Evolutionary conservation across 2,113 vertebrate genomes (phyloP), one percentile per base, ranked within the genome.

Genomic region (Pachypanchax playfairii): DNA sequence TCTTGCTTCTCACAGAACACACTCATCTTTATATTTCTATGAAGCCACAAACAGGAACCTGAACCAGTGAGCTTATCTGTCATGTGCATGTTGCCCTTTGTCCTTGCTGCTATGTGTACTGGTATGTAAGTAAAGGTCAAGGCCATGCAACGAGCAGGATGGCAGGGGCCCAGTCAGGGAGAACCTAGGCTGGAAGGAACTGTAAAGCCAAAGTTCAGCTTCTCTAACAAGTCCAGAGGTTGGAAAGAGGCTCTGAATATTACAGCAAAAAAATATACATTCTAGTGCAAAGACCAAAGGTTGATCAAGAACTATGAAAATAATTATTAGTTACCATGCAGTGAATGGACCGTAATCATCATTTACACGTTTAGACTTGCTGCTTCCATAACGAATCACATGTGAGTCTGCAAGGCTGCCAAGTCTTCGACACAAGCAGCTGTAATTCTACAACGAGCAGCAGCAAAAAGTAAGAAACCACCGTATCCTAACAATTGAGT

Each of bases 121-220:
- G 90, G 90, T 89, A 91, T 91, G 88, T 84, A 83, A 69, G 87
- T 90, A 91, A 92, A 92, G 91, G 90, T 91, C 82, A 78, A 80
- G 84, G 84, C 85, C 80, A 83, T 80, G 86, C 70, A 20, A 67
- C 65, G 72, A 83, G 85, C 62, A 72, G 75, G 68, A 66, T 59
- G 55, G 47, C 82, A 79, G 89, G 71, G 90, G 85, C 89, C 88
- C 77, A 8, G 24, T 77, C 42, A 74, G 86, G 89, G 88, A 82
- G 70, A 73, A 66, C 70, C 65, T 70, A 59, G 63, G 65, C 73
- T 56, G 55, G 59, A 75, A 69, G 42, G 77, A 73, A 61, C 70
- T 48, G 26, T 59, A 58, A 51, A 82, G 68, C 79, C 72, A 75
- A 73, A 83, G 72, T 61, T 75, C 76, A 77, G 78, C 74, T 54